Evolutionary conservation across 2,888 invertebrate genomes (phyloP).

Genomic region (Eupeodes latifasciatus): DNA sequence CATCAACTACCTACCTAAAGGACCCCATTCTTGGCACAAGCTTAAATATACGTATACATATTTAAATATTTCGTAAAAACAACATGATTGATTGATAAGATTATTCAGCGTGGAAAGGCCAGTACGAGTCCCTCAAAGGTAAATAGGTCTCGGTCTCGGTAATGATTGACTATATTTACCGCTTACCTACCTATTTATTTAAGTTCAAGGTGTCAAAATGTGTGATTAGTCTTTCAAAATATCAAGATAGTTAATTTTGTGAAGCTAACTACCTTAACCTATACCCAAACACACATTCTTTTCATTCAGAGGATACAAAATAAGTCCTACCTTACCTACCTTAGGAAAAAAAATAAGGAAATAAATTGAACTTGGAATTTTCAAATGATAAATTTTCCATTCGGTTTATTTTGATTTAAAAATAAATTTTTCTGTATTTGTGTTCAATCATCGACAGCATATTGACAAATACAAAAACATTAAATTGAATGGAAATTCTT

Average conservation of each 20-base stretch:
- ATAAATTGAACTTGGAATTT: neutral
- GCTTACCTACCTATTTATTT: neutral
- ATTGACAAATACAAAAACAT: too few species aligned
- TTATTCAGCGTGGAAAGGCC: neutral
- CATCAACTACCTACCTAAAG: too few species aligned
- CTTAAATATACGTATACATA: too few species aligned
- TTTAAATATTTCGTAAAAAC: too few species aligned
- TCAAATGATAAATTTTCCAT: neutral
- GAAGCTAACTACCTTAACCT: too few species aligned
- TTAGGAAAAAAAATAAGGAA: neutral
- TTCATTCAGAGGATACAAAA: neutral
- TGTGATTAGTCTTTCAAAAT: neutral
- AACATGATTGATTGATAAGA: slow-evolving; percentile 23
- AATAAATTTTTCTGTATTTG: neutral
- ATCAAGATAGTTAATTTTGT: neutral
- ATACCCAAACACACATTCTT: neutral
- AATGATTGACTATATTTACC: neutral
- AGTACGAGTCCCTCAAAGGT: too few species aligned
- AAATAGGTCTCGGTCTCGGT: neutral
- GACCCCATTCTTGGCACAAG: too few species aligned
- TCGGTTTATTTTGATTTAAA: slow-evolving; percentile 6
- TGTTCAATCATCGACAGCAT: neutral
- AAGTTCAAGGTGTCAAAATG: slow-evolving; percentile 1
- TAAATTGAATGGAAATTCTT: neutral
- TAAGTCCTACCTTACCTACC: neutral